These are phyloP conservation scores for Hippoglossus hippoglossus DNA, from an alignment of 2,797 vertebrate genomes.

Conservation along the genomic window DNA sequence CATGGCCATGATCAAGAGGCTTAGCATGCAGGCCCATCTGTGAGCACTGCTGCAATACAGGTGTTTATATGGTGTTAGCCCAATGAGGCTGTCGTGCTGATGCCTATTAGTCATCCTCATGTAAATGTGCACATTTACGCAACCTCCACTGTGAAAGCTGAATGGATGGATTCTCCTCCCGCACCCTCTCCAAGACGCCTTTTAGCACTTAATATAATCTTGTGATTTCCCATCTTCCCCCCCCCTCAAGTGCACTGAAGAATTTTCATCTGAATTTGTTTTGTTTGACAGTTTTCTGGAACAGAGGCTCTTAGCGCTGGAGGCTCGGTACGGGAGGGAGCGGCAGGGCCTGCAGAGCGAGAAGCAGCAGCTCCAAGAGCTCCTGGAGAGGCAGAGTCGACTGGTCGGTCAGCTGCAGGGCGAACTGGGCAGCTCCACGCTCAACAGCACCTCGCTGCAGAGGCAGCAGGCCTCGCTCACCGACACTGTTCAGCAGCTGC, in stretches of 20 bases:
- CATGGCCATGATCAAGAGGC: conserved; percentile 67
- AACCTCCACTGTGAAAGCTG: conserved; percentile 30
- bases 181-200: neutral
- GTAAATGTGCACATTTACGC: conserved; percentile 50
- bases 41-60: conserved; percentile 68
- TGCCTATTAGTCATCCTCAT: conserved; percentile 62
- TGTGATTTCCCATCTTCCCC: neutral
- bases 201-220: neutral
- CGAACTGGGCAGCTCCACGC: conserved; percentile 80
- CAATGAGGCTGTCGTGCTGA: conserved; percentile 49
- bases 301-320: conserved; percentile 83
- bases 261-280: neutral
- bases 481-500: conserved; percentile 83
- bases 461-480: conserved; percentile 83
- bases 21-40: conserved; percentile 70
- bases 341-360: conserved; percentile 80
- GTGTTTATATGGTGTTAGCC: conserved; percentile 72
- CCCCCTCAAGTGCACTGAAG: neutral
- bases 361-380: conserved; percentile 84
- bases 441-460: conserved; percentile 85
- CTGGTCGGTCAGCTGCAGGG: conserved; percentile 83
- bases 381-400: conserved; percentile 81
- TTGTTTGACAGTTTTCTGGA: conserved; percentile 83
- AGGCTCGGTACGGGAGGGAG: conserved; percentile 81
- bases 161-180: conserved; percentile 29